Evolutionary conservation across 2,888 invertebrate species (phyloP).

Genomic region (Chymomyza amoena): DNA sequence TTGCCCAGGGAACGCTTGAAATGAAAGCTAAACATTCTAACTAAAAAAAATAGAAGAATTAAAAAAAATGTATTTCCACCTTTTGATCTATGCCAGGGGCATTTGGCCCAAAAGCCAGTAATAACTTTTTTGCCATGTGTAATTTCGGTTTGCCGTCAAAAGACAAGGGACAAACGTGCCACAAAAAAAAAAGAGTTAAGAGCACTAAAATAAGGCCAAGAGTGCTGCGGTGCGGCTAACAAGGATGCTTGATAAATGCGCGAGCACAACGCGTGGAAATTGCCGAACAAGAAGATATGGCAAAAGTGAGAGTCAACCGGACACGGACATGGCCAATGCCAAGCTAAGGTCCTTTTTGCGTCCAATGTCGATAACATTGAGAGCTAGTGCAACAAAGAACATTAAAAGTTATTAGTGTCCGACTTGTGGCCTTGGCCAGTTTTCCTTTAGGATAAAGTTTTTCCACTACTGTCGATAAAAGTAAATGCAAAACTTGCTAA

Average conservation of each 20-base stretch:
- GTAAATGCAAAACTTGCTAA: constrained; percentile 48
- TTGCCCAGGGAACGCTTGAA: not conserved
- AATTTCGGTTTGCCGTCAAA: not conserved
- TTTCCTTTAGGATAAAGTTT: constrained; percentile 28
- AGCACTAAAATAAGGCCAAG: constrained; percentile 50
- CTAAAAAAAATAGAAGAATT: not conserved
- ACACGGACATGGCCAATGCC: not conserved
- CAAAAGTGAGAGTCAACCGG: too few relatives aligned
- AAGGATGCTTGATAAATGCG: constrained; percentile 58
- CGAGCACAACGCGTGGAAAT: not conserved
- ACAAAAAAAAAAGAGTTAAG: constrained; percentile 47
- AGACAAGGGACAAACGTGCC: constrained; percentile 14
- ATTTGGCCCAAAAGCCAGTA: not conserved
- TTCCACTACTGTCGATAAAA: constrained; percentile 42
- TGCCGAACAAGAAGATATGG: not conserved
- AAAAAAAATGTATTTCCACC: not conserved
- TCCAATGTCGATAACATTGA: constrained; percentile 18
- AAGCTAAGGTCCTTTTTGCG: too few relatives aligned
- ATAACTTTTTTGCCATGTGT: not conserved
- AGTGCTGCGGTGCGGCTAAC: constrained; percentile 59
- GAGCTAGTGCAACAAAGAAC: constrained; percentile 29
- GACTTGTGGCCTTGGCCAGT: constrained; percentile 8
- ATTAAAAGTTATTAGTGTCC: constrained; percentile 52
- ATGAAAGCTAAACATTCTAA: not conserved
- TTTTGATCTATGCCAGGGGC: not conserved